Conservation (phyloP, 2,797 vertebrate genomes). For the Holocentrus rufus region DNA sequence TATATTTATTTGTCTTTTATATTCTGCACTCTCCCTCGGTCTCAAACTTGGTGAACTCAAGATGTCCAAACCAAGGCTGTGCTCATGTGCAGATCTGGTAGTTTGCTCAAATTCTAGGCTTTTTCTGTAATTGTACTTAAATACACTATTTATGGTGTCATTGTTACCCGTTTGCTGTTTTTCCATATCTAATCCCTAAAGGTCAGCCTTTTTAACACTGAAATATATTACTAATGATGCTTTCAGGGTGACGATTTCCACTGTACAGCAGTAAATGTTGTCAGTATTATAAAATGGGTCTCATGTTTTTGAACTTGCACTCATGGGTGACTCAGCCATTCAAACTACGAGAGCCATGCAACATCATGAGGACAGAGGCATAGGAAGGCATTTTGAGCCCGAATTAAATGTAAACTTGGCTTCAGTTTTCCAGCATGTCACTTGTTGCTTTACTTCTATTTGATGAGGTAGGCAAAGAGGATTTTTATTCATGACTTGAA, state of each 20-base stretch:
- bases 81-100: constrained; percentile 18
- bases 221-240: constrained; percentile 17
- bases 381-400: constrained; percentile 5
- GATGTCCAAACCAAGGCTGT: constrained; percentile 10
- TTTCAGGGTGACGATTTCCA: constrained; percentile 37
- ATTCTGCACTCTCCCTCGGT: constrained; percentile 6
- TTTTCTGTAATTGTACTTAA: constrained; percentile 29
- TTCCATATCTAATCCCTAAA: background rate
- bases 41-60: background rate
- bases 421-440: constrained; percentile 35
- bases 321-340: constrained; percentile 30
- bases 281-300: constrained; percentile 2
- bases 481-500: constrained; percentile 40
- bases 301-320: background rate
- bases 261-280: constrained; percentile 24
- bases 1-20: constrained; percentile 45
- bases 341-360: constrained; percentile 58
- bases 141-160: constrained; percentile 3
- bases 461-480: constrained; percentile 23
- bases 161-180: constrained; percentile 17
- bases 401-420: constrained; percentile 15
- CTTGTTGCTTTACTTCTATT: constrained; percentile 48
- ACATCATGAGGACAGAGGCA: constrained; percentile 56
- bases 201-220: constrained; percentile 21
- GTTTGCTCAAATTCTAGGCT: constrained; percentile 28